Percentiles rank a stretch among this genome's conserved stretches.
These are phyloP conservation scores for Macquaria ambigua DNA, from an alignment of 2,113 vertebrate genomes.

Conservation along the genomic window DNA sequence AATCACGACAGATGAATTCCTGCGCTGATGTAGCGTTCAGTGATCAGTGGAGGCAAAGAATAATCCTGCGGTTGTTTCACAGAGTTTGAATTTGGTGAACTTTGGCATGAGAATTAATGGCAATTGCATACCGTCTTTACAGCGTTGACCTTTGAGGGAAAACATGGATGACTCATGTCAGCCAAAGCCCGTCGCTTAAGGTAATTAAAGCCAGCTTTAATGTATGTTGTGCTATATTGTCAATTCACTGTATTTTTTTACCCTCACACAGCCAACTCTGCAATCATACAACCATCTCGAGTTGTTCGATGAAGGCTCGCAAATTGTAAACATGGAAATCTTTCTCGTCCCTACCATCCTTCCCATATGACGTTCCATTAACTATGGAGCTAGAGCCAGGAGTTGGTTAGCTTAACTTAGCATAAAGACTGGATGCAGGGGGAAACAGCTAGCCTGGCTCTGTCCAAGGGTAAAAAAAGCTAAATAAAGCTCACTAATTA, in stretches of 20 bases:
- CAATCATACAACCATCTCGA: not conserved
- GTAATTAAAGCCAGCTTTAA: not conserved
- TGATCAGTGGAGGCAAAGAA: not conserved
- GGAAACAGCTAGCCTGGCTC: not conserved
- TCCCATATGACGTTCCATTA: not conserved
- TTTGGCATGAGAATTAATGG: not conserved
- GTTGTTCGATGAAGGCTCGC: no score
- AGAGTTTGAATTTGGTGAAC: not conserved
- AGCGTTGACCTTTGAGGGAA: not conserved
- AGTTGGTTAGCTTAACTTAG: not conserved
- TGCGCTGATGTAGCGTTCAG: not conserved
- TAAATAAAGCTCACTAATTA: not conserved
- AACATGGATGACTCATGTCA: not conserved
- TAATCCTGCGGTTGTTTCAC: not conserved
- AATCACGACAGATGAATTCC: slow-evolving; percentile 13
- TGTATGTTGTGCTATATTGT: not conserved
- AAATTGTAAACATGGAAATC: not conserved
- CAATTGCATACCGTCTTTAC: not conserved
- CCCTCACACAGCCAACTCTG: not conserved
- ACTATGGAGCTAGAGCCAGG: not conserved
- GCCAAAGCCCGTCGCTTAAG: not conserved
- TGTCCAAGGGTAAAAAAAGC: not conserved
- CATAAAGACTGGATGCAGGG: not conserved
- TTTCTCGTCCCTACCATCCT: not conserved
- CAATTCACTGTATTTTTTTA: not conserved